Conservation (phyloP, 2,888 invertebrate species). For the Athalia cordata region DNA sequence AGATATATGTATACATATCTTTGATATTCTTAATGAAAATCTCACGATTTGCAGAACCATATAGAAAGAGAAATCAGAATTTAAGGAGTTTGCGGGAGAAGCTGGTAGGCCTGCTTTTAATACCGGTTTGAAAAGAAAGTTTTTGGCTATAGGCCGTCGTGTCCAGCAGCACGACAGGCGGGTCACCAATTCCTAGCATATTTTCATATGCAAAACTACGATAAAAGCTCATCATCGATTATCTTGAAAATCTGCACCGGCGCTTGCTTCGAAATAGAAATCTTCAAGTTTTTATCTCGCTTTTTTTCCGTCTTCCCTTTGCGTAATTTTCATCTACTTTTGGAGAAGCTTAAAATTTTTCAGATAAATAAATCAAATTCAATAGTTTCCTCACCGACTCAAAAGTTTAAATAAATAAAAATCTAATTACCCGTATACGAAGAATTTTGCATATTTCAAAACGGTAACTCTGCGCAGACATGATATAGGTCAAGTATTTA, state of each 20-base stretch:
- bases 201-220: not conserved
- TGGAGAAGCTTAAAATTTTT: no score
- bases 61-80: constrained; percentile 43
- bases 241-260: not conserved
- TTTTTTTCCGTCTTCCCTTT: not conserved
- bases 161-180: not conserved
- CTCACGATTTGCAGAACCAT: constrained; percentile 20
- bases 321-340: not conserved
- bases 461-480: no score
- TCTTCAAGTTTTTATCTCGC: not conserved
- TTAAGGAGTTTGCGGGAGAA: constrained; percentile 33
- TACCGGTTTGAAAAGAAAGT: constrained; percentile 44
- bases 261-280: not conserved
- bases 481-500: no score
- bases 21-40: not conserved
- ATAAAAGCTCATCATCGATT: constrained; percentile 22
- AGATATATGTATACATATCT: not conserved
- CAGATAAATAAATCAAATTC: no score
- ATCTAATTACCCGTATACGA: no score
- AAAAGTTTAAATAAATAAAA: no score
- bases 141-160: constrained; percentile 30
- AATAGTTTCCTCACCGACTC: no score
- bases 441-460: no score
- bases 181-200: constrained; percentile 26
- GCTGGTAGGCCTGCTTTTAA: constrained; percentile 20